These are phyloP conservation scores for Corbicula japonica DNA, from an alignment of 2,888 invertebrate species.

Conservation along the genomic window DNA sequence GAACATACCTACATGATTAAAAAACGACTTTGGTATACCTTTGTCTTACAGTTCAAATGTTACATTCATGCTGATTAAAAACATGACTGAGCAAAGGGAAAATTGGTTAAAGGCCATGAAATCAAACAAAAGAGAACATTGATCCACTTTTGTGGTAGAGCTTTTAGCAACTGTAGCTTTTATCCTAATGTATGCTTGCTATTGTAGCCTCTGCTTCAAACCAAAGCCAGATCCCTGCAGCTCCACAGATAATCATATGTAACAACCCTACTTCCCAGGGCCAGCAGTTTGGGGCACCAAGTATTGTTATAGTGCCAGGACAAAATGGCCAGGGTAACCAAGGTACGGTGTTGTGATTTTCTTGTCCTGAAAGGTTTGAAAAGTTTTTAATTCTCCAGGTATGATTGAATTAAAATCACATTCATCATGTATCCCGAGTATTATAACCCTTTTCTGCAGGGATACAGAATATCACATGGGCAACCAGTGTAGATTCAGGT, in stretches of 20 bases:
- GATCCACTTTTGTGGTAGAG: too few relatives aligned
- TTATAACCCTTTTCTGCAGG: neutral
- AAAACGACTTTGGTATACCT: too few relatives aligned
- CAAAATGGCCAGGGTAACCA: constrained; percentile 55
- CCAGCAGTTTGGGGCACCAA: constrained; percentile 48
- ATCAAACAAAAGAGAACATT: too few relatives aligned
- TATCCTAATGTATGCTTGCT: neutral
- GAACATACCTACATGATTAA: too few relatives aligned
- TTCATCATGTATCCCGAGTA: neutral
- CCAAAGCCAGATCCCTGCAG: constrained; percentile 14
- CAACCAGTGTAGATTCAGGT: too few relatives aligned
- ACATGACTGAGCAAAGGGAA: too few relatives aligned
- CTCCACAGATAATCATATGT: constrained; percentile 64
- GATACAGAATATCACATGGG: too few relatives aligned
- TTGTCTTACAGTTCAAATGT: too few relatives aligned
- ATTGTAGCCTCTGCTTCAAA: constrained; percentile 18
- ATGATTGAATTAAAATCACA: neutral
- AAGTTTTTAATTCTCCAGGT: neutral
- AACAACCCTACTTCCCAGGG: constrained; percentile 27
- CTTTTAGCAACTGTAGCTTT: too few relatives aligned
- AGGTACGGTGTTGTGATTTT: too few relatives aligned
- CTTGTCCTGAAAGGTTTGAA: neutral
- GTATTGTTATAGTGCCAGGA: constrained; percentile 64
- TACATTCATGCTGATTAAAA: too few relatives aligned
- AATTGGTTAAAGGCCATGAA: too few relatives aligned